phyloP scores from a whole-genome alignment of 2,888 invertebrate genomes.

The Folsomia manolachei region DNA sequence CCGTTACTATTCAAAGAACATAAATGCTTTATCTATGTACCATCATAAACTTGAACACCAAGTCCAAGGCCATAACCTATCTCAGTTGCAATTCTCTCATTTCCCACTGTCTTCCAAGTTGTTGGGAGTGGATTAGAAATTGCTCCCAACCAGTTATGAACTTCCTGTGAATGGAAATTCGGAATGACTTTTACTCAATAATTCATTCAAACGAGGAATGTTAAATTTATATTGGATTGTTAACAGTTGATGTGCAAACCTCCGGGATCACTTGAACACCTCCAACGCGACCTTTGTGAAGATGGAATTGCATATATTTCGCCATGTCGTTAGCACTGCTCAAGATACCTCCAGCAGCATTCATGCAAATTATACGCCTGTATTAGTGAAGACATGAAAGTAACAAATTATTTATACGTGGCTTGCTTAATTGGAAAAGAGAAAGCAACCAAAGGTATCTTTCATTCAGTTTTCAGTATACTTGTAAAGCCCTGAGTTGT shows the following conservation, averaged over 20 bases:
- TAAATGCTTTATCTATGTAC: too few relatives aligned
- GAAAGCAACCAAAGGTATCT: neutral
- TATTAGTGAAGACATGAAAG: neutral
- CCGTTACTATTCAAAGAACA: too few relatives aligned
- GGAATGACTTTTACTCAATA: too few relatives aligned
- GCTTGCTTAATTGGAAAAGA: neutral
- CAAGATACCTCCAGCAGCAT: neutral
- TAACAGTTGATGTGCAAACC: too few relatives aligned
- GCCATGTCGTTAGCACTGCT: neutral
- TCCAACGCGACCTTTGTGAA: neutral
- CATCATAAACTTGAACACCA: neutral
- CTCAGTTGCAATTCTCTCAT: neutral
- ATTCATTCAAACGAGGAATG: too few relatives aligned
- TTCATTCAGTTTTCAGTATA: neutral
- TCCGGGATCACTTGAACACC: neutral
- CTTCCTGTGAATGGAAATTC: neutral
- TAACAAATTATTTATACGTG: neutral
- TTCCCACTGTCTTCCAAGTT: neutral
- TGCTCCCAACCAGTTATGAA: neutral
- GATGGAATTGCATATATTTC: neutral
- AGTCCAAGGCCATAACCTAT: neutral
- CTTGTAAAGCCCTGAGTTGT: neutral
- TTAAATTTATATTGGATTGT: too few relatives aligned
- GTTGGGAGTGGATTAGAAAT: neutral
- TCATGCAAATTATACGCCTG: neutral